These are phyloP conservation scores for Dryomyza anilis DNA, from an alignment of 2,888 invertebrate genomes.

Conservation along the genomic window DNA sequence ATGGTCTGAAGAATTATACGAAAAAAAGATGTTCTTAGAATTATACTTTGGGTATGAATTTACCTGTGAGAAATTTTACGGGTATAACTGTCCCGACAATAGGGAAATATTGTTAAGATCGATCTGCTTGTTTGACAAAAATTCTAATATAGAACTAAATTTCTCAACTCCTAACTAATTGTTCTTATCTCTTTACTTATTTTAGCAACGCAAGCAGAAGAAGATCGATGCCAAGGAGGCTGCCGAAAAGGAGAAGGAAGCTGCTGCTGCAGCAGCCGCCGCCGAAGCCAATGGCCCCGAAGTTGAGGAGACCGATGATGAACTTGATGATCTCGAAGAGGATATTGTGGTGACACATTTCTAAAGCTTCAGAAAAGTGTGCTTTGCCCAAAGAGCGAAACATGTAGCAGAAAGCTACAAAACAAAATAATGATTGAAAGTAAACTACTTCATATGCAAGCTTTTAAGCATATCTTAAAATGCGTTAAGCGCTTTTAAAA, in stretches of 20 bases:
- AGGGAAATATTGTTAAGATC: too few species aligned
- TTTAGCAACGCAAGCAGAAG: slow-evolving; percentile 72
- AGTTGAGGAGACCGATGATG: slow-evolving; percentile 82
- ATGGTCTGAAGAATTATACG: too few species aligned
- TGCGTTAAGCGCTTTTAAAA: too few species aligned
- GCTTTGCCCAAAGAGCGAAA: not conserved
- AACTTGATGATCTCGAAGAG: slow-evolving; percentile 86
- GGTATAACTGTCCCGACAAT: too few species aligned
- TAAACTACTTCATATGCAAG: too few species aligned
- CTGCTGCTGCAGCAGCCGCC: slow-evolving; percentile 69
- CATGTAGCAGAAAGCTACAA: not conserved
- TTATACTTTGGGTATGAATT: too few species aligned
- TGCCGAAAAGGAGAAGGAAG: slow-evolving; percentile 68
- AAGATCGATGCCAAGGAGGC: slow-evolving; percentile 67
- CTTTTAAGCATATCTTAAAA: too few species aligned
- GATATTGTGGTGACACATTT: slow-evolving; percentile 86
- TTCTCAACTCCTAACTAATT: not conserved
- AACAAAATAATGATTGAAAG: not conserved
- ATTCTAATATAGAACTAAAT: too few species aligned
- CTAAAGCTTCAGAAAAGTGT: slow-evolving; percentile 58
- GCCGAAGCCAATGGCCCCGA: slow-evolving; percentile 49
- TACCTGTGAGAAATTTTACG: too few species aligned
- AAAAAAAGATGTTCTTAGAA: too few species aligned
- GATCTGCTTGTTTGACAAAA: too few species aligned
- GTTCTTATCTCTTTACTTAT: not conserved